Percentiles rank a stretch among this genome's conserved stretches.
phyloP scores from a whole-genome alignment of 2,113 vertebrate species.

The Tragelaphus imberbis region DNA sequence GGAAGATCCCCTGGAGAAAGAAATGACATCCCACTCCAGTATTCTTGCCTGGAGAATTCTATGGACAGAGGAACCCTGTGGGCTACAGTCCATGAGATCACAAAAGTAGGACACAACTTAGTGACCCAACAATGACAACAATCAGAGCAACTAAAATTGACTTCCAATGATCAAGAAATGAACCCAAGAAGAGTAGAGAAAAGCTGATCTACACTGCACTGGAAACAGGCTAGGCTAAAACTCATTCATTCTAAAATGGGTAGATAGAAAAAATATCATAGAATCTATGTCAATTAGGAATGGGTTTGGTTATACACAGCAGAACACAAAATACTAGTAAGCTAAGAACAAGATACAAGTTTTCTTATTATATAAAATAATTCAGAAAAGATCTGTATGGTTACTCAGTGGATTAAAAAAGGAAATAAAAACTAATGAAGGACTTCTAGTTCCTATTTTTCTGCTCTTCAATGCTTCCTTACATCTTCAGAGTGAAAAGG shows the following conservation, averaged over 20 bases:
- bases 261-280: neutral
- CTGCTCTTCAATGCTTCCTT: neutral
- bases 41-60: neutral
- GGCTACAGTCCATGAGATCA: neutral
- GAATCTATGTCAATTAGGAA: neutral
- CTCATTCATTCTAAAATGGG: neutral
- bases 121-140: neutral
- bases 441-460: neutral
- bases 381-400: neutral
- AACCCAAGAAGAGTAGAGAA: neutral
- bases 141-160: neutral
- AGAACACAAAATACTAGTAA: neutral
- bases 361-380: neutral
- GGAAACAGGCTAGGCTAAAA: neutral
- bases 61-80: neutral
- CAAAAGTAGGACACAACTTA: neutral
- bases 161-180: neutral
- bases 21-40: neutral
- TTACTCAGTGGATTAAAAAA: neutral
- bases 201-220: neutral
- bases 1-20: neutral
- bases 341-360: neutral
- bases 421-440: neutral
- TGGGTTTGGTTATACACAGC: neutral
- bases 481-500: neutral